These are phyloP conservation scores for Microctonus aethiopoides DNA, from an alignment of 2,888 invertebrate genomes.

Conservation along the genomic window DNA sequence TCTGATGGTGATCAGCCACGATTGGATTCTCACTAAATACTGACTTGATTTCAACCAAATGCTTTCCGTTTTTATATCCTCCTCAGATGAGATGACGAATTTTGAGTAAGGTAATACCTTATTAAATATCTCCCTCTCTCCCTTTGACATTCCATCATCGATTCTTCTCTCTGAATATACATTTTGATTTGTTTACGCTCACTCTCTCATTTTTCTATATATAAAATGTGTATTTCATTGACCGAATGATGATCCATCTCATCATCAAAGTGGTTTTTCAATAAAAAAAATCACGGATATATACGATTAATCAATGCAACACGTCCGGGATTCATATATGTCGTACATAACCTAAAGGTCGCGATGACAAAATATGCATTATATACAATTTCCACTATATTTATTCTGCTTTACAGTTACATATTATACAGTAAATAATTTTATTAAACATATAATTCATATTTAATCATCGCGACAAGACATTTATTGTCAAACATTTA, in stretches of 20 bases:
- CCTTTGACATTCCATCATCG: slow-evolving; percentile 28
- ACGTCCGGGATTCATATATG: not conserved
- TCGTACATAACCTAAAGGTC: too few species aligned
- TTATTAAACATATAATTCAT: too few species aligned
- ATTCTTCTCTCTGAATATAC: slow-evolving; percentile 19
- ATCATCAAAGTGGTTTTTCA: not conserved
- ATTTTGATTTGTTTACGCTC: not conserved
- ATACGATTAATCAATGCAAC: not conserved
- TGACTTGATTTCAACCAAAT: slow-evolving; percentile 48
- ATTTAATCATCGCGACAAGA: too few species aligned
- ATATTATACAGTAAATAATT: too few species aligned
- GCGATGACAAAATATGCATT: too few species aligned
- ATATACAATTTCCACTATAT: too few species aligned
- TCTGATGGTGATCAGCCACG: slow-evolving; percentile 7
- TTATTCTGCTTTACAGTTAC: too few species aligned
- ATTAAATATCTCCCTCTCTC: slow-evolving; percentile 44
- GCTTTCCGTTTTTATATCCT: slow-evolving; percentile 57
- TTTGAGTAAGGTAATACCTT: slow-evolving; percentile 51
- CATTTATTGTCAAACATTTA: too few species aligned
- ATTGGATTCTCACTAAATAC: slow-evolving; percentile 46
- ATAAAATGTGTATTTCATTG: not conserved
- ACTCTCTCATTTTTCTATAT: not conserved
- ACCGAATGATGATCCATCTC: not conserved
- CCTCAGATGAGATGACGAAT: slow-evolving; percentile 52
- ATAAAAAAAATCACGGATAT: not conserved